Evolutionary conservation across 1,140 invertebrate genomes (phyloP), one percentile per base, ranked within the genome.

Genomic region (Palaemon carinicauda): DNA sequence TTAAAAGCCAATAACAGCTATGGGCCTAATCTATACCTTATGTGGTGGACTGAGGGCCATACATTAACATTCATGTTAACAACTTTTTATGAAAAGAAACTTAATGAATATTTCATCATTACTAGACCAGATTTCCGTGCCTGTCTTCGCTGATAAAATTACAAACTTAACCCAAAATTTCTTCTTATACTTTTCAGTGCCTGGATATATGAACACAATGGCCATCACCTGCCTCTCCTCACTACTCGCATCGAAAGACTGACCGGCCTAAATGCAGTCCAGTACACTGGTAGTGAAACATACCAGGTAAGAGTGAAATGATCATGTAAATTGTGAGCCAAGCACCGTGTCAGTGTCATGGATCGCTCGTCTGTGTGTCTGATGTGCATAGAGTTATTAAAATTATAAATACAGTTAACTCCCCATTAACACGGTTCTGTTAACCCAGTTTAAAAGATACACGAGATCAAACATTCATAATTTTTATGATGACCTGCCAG

Each of bases 301-400:
- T 81, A 81, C 56, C 79, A 81, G 79, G 79, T 81, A 33, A 60
- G 31, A n/a, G n/a, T n/a, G n/a, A n/a, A n/a, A n/a, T n/a, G n/a
- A n/a, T n/a, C n/a, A n/a, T n/a, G n/a, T n/a, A n/a, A n/a, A n/a
- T n/a, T n/a, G n/a, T n/a, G n/a, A n/a, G n/a, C n/a, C n/a, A n/a
- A n/a, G n/a, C n/a, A n/a, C n/a, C n/a, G n/a, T n/a, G n/a, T n/a
- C n/a, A n/a, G n/a, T n/a, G n/a, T n/a, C n/a, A n/a, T n/a, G n/a
- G n/a, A n/a, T n/a, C n/a, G n/a, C n/a, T n/a, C n/a, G n/a, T n/a
- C n/a, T n/a, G n/a, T n/a, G n/a, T n/a, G n/a, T n/a, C n/a, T n/a
- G n/a, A n/a, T n/a, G n/a, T n/a, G n/a, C n/a, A n/a, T n/a, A n/a
- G n/a, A n/a, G n/a, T n/a, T n/a, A n/a, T n/a, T n/a, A n/a, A n/a